Conservation (phyloP, 2,888 invertebrate species). For the Amitus sp. region DNA sequence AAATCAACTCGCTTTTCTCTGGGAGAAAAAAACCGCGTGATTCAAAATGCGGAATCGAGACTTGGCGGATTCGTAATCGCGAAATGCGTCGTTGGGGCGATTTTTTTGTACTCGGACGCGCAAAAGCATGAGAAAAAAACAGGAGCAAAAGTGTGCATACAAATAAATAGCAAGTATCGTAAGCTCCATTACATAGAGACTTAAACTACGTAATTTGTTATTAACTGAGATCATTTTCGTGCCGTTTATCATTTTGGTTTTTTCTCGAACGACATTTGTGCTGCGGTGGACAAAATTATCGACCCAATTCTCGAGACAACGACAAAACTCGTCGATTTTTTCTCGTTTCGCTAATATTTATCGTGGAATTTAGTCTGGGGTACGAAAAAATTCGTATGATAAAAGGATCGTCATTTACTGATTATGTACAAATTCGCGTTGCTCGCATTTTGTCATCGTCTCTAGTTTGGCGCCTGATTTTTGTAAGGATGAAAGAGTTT, state of each 20-base stretch:
- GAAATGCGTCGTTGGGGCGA: conserved; percentile 39
- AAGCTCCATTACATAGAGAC: conserved; percentile 62
- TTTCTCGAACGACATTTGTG: background rate
- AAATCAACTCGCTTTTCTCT: background rate
- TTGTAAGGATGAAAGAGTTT: no score
- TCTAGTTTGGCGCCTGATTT: background rate
- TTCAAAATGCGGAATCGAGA: no score
- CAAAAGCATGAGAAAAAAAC: no score
- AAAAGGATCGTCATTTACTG: no score
- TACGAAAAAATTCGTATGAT: no score
- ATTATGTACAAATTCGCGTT: no score
- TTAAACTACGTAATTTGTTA: conserved; percentile 53
- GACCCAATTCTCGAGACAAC: no score
- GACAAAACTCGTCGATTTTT: no score
- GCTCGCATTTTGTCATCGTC: conserved; percentile 10
- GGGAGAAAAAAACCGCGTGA: no score
- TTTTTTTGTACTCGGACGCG: conserved; percentile 59
- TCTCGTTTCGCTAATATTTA: background rate
- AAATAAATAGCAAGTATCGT: conserved; percentile 61
- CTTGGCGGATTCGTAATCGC: conserved; percentile 30
- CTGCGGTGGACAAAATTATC: background rate
- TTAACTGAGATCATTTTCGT: conserved; percentile 62
- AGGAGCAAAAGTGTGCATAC: conserved; percentile 43
- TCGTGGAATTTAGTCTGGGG: no score
- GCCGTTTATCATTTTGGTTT: conserved; percentile 31